A percentile compares a stretch with the other conserved stretches of the same genome.
These are phyloP conservation scores for Daboia siamensis DNA, from an alignment of 2,113 vertebrate species.

Conservation along the genomic window DNA sequence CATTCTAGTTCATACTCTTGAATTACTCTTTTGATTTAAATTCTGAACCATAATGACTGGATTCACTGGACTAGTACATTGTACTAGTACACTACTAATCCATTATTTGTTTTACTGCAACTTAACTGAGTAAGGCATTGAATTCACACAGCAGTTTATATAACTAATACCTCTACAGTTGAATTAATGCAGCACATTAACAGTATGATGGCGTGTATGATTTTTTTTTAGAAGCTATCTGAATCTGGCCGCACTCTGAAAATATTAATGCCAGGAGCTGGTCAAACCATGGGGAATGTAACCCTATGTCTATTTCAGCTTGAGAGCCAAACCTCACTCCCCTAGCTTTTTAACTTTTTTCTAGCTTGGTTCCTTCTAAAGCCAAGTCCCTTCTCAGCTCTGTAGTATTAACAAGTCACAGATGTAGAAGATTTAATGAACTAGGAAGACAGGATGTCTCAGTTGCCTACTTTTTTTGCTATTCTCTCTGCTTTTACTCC, in stretches of 20 bases:
- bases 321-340: not conserved
- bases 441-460: not conserved
- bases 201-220: not conserved
- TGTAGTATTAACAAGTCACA: conserved; percentile 17
- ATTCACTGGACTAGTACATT: not conserved
- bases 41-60: not conserved
- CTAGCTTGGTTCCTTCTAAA: conserved; percentile 14
- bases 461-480: not conserved
- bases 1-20: not conserved
- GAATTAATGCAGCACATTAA: not conserved
- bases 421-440: not conserved
- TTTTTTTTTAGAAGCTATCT: not conserved
- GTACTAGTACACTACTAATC: not conserved
- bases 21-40: not conserved
- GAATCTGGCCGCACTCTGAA: not conserved
- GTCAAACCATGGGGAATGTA: not conserved
- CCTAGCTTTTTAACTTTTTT: not conserved
- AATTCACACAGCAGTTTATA: not conserved
- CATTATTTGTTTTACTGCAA: not conserved
- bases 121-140: not conserved
- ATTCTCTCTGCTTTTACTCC: not conserved
- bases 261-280: not conserved
- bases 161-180: not conserved
- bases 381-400: not conserved
- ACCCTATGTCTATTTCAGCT: not conserved